These are phyloP conservation scores for Formicarius rufipectus DNA, from an alignment of 2,113 vertebrate genomes.

Conservation along the genomic window DNA sequence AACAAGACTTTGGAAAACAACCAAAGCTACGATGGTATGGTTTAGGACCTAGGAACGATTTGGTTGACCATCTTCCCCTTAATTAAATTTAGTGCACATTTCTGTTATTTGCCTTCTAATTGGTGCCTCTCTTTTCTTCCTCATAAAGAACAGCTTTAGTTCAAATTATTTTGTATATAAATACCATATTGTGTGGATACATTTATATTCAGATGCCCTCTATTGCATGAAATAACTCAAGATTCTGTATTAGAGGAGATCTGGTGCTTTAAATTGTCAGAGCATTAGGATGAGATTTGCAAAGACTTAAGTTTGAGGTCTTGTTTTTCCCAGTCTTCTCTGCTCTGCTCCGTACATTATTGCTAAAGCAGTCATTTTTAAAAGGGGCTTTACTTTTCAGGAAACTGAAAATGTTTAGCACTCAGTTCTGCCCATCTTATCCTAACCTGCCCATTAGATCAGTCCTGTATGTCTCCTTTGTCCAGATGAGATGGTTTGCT, in stretches of 20 bases:
- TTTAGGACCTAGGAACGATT: background rate
- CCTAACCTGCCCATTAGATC: background rate
- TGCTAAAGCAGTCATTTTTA: background rate
- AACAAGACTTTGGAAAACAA: background rate
- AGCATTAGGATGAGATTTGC: background rate
- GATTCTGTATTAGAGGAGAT: background rate
- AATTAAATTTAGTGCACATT: background rate
- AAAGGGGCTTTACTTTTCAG: background rate
- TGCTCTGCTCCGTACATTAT: background rate
- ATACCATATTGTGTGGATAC: background rate
- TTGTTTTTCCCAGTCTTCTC: background rate
- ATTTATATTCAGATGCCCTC: background rate
- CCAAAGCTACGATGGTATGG: background rate
- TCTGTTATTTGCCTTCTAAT: background rate
- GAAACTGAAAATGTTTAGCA: background rate
- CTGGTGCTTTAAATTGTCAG: background rate
- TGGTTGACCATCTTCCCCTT: background rate
- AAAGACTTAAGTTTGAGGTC: rapidly evolving
- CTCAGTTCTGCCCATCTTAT: background rate
- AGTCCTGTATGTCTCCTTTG: background rate
- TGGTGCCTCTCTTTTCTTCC: background rate
- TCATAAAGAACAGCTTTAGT: background rate
- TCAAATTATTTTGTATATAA: background rate
- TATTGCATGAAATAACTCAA: background rate
- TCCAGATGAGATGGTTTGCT: background rate